Conservation (phyloP, 1,140 invertebrate species). For the Rhyacophila brunnea region DNA sequence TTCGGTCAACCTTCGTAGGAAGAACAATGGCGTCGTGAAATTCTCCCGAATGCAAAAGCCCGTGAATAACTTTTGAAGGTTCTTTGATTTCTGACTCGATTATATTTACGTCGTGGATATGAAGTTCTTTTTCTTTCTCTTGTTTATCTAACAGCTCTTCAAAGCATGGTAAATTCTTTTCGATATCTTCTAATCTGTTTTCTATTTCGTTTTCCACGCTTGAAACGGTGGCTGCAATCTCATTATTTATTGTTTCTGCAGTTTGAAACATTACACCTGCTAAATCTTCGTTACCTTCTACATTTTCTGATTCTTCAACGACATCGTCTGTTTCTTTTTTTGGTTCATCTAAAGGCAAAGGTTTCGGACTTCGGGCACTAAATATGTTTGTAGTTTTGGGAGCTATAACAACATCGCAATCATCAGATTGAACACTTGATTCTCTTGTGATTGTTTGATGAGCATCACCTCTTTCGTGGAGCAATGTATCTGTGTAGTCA, state of each 20-base stretch:
- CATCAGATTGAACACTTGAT: slow-evolving; percentile 20
- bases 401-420: slow-evolving; percentile 21
- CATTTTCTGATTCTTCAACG: background rate
- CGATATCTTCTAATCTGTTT: background rate
- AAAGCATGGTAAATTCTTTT: too few species aligned
- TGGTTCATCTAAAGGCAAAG: background rate
- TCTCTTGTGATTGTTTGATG: slow-evolving; percentile 1
- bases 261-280: background rate
- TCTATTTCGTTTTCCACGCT: too few species aligned
- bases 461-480: background rate
- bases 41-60: slow-evolving; percentile 27
- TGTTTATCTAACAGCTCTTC: background rate
- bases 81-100: too few species aligned
- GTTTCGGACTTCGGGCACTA: too few species aligned
- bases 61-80: background rate
- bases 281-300: background rate
- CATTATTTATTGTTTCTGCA: background rate
- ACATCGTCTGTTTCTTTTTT: slow-evolving; percentile 2
- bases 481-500: background rate
- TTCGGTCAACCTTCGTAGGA: slow-evolving; percentile 25
- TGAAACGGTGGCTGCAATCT: too few species aligned
- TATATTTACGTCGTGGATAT: too few species aligned
- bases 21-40: slow-evolving; percentile 30
- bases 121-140: background rate
- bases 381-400: background rate